Conservation (phyloP, 2,797 vertebrate genomes). For the Eulemur coronatus region DNA sequence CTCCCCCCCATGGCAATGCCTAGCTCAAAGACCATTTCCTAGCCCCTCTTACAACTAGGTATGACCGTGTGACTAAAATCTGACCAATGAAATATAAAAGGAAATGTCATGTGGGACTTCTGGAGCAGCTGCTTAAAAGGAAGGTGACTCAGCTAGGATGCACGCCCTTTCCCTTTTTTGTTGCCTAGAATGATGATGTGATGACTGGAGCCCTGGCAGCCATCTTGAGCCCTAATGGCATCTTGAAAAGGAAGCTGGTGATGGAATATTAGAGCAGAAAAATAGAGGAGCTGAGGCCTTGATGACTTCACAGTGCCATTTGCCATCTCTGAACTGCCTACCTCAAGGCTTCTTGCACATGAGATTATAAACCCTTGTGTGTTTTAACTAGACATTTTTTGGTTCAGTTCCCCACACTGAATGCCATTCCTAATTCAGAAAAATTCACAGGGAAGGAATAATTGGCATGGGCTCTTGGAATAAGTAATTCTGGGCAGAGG, state of each 20-base stretch:
- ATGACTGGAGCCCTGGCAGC: not conserved
- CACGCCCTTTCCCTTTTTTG: not conserved
- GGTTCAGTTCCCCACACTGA: not conserved
- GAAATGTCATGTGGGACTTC: not conserved
- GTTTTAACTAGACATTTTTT: not conserved
- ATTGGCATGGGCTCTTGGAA: constrained; percentile 39
- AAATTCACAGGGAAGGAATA: constrained; percentile 12
- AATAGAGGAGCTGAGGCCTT: not conserved
- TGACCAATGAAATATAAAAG: constrained; percentile 29
- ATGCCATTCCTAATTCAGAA: constrained; percentile 37
- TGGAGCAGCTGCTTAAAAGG: not conserved
- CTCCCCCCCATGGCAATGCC: not conserved
- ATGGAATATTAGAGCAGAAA: not conserved
- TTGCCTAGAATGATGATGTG: not conserved
- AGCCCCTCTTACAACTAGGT: not conserved
- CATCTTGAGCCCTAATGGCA: not conserved
- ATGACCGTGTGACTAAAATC: not conserved
- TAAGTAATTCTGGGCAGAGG: not conserved
- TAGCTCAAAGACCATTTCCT: not conserved
- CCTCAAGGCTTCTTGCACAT: not conserved
- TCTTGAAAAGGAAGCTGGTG: not conserved
- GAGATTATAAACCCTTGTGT: not conserved
- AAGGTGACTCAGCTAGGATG: not conserved
- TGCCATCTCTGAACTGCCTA: not conserved
- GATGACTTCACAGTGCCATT: not conserved